Evolutionary conservation across 2,113 vertebrate species (phyloP).

Genomic region (Phodopus roborovskii): DNA sequence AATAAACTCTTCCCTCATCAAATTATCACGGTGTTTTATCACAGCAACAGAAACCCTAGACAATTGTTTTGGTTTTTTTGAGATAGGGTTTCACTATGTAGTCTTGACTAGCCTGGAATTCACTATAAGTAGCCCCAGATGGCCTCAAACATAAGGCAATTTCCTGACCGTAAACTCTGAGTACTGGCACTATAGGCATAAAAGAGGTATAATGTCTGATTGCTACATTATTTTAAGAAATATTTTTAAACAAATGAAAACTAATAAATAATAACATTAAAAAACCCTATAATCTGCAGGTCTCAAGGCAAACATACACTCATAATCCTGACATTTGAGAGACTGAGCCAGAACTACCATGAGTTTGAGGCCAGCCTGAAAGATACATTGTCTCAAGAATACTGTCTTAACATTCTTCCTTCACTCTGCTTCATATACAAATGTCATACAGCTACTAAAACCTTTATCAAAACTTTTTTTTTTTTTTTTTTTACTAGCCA

Average conservation of each 20-base stretch:
- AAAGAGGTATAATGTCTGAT: not conserved
- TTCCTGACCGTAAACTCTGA: no score
- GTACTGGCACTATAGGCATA: not conserved
- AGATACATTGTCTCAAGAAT: not conserved
- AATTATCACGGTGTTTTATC: not conserved
- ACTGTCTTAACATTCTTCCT: not conserved
- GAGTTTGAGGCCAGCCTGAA: not conserved
- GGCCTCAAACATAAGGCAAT: not conserved
- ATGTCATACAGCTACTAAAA: not conserved
- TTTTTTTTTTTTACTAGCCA: not conserved
- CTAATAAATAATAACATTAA: not conserved
- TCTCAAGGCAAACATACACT: not conserved
- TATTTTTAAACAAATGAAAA: not conserved
- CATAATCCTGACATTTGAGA: not conserved
- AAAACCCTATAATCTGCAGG: not conserved
- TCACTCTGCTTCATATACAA: constrained; percentile 43
- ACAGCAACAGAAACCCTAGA: not conserved
- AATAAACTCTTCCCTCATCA: not conserved
- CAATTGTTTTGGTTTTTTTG: not conserved
- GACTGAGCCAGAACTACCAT: not conserved
- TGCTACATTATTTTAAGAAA: not conserved
- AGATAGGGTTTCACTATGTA: not conserved
- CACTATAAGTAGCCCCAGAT: not conserved
- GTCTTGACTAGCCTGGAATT: not conserved
- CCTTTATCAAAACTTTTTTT: not conserved